phyloP scores from a whole-genome alignment of 2,888 invertebrate species.

The Autographa pulchrina region DNA sequence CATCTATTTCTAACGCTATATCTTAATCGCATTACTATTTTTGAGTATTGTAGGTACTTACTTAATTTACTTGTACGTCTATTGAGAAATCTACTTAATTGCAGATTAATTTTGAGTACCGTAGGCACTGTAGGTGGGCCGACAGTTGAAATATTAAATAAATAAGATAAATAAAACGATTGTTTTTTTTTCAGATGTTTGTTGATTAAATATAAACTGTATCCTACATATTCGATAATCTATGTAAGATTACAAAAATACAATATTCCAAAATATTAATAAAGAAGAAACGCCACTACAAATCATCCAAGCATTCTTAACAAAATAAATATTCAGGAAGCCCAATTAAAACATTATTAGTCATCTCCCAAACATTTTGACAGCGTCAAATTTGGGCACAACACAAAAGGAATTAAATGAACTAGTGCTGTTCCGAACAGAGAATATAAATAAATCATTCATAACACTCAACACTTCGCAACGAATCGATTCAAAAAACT shows the following conservation, averaged over 20 bases:
- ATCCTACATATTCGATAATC: too few species aligned
- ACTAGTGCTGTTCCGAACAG: constrained; percentile 54
- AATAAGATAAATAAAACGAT: too few species aligned
- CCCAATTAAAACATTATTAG: constrained; percentile 64
- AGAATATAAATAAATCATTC: constrained; percentile 84
- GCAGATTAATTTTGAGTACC: too few species aligned
- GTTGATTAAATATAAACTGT: too few species aligned
- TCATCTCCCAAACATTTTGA: constrained; percentile 77
- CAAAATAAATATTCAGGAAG: background rate
- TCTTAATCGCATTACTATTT: constrained; percentile 57
- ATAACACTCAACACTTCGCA: constrained; percentile 83
- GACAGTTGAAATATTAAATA: too few species aligned
- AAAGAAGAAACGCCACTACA: too few species aligned
- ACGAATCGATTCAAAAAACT: constrained; percentile 83
- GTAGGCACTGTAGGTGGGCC: too few species aligned
- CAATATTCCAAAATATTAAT: too few species aligned
- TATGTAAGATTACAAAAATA: too few species aligned
- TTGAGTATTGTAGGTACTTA: constrained; percentile 7
- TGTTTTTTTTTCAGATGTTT: too few species aligned
- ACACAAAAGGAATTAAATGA: constrained; percentile 66
- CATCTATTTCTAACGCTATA: constrained; percentile 55
- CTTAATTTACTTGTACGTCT: background rate
- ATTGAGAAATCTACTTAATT: too few species aligned
- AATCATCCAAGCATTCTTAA: background rate
- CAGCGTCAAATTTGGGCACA: constrained; percentile 60